Percentiles rank a stretch among this genome's conserved stretches.
phyloP scores from a whole-genome alignment of 2,797 vertebrate species.

The Phoxinus dragarum region DNA sequence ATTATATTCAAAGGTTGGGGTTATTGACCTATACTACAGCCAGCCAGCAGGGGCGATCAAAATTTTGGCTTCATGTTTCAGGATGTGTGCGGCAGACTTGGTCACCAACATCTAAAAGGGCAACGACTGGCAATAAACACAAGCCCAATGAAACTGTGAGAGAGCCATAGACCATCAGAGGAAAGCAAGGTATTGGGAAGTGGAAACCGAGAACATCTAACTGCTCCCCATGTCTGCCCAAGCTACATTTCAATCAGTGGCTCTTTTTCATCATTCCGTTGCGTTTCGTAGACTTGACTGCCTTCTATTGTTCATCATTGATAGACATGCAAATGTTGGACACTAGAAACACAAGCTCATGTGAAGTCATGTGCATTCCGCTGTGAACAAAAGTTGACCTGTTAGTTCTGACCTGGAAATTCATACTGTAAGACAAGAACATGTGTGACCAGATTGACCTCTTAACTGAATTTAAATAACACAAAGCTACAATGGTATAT shows the following conservation, averaged over 20 bases:
- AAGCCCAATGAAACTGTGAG: background rate
- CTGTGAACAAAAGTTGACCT: background rate
- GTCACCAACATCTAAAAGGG: background rate
- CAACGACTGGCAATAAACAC: background rate
- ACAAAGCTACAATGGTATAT: background rate
- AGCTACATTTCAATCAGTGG: background rate
- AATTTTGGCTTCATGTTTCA: background rate
- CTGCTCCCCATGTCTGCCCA: background rate
- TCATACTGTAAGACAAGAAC: background rate
- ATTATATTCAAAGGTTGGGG: background rate
- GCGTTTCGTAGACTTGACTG: background rate
- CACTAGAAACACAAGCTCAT: background rate
- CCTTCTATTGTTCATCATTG: background rate
- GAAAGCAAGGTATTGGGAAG: no score
- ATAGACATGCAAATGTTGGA: background rate
- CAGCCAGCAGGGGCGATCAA: background rate
- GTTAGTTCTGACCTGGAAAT: background rate
- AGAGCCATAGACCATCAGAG: background rate
- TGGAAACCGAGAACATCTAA: background rate
- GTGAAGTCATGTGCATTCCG: background rate
- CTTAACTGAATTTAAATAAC: background rate
- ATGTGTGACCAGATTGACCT: background rate
- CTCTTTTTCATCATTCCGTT: background rate
- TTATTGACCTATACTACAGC: background rate
- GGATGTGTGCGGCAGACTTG: background rate